phyloP scores from a whole-genome alignment of 2,113 vertebrate genomes.

The Platysternon megacephalum region DNA sequence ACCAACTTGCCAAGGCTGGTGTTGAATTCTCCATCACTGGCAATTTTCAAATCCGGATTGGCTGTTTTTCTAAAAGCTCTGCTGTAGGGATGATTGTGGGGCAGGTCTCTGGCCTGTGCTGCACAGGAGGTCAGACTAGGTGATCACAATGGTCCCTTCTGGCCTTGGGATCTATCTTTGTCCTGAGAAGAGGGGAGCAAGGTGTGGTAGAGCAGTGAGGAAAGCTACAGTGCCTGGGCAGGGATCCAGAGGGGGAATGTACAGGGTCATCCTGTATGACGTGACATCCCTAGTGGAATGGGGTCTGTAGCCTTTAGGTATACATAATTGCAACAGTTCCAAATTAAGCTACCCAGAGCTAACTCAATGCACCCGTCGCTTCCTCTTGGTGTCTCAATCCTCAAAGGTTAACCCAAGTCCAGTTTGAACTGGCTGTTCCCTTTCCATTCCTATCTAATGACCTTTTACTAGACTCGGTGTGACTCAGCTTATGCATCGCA shows the following conservation, averaged over 20 bases:
- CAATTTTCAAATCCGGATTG: neutral
- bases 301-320: neutral
- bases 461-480: neutral
- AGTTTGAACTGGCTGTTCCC: neutral
- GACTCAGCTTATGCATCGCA: conserved; percentile 12
- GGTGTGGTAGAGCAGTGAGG: neutral
- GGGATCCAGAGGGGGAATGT: neutral
- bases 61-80: neutral
- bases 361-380: neutral
- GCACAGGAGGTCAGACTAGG: too few relatives aligned
- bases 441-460: neutral
- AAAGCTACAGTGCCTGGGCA: neutral
- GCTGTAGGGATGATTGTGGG: too few relatives aligned
- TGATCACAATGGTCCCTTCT: neutral
- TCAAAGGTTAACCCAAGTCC: neutral
- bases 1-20: neutral
- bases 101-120: too few relatives aligned
- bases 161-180: neutral
- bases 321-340: too few relatives aligned
- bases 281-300: neutral
- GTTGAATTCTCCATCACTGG: neutral
- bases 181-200: neutral
- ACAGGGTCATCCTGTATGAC: neutral
- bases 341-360: neutral
- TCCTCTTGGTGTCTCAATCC: neutral